phyloP scores from a whole-genome alignment of 1,140 invertebrate species.

The Brachionus plicatilis region DNA sequence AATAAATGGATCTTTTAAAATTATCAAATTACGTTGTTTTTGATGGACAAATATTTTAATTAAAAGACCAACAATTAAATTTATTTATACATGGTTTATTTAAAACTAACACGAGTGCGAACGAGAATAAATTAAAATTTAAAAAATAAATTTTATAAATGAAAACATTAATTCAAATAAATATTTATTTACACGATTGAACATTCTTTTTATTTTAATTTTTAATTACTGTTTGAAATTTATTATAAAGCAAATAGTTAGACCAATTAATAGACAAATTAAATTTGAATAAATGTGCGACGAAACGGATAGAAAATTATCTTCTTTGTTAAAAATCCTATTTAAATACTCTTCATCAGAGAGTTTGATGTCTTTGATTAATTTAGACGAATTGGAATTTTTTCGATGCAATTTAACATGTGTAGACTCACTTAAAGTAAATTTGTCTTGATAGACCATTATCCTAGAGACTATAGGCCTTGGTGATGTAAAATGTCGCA shows the following conservation, averaged over 20 bases:
- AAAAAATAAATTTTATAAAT: background rate
- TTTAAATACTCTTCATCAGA: constrained; percentile 20
- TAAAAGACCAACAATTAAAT: background rate
- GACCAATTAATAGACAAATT: background rate
- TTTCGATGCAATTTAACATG: background rate
- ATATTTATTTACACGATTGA: background rate
- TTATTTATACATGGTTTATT: background rate
- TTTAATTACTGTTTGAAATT: background rate
- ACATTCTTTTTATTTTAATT: background rate
- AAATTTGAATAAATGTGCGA: background rate
- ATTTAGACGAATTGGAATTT: constrained; percentile 20
- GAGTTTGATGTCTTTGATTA: background rate
- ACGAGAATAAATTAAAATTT: background rate
- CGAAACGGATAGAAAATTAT: background rate
- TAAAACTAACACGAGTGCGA: background rate
- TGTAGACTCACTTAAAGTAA: background rate
- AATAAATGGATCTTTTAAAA: background rate
- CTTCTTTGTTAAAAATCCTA: background rate
- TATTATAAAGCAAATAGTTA: background rate
- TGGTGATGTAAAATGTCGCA: background rate
- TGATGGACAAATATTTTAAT: background rate
- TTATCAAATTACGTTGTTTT: background rate
- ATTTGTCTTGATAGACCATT: constrained; percentile 6
- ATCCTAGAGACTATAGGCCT: background rate
- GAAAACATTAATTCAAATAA: background rate